Percentiles rank a stretch among this genome's conserved stretches.
phyloP scores from a whole-genome alignment of 2,888 invertebrate genomes.

The Hirtodrosophila confusa region DNA sequence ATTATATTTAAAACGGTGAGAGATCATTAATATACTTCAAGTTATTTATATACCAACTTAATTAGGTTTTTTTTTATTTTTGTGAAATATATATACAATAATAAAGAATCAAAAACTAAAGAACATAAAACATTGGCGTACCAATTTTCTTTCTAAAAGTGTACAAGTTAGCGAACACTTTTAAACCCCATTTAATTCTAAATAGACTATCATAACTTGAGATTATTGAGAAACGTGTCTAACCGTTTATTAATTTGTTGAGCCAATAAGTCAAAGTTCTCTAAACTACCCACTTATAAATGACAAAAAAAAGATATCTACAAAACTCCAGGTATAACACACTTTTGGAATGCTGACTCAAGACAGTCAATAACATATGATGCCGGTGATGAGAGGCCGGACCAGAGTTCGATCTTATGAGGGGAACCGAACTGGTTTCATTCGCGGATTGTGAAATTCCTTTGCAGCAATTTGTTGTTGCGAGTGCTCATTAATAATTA shows the following conservation, averaged over 20 bases:
- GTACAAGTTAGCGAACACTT: background rate
- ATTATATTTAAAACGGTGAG: too few relatives aligned
- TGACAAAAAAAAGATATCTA: slow-evolving; percentile 1
- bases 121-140: too few relatives aligned
- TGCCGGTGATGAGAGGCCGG: slow-evolving; percentile 29
- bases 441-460: slow-evolving; percentile 46
- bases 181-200: background rate
- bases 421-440: slow-evolving; percentile 21
- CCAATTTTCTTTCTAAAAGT: background rate
- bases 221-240: slow-evolving; percentile 11
- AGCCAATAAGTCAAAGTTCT: slow-evolving; percentile 26
- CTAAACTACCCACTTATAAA: slow-evolving; percentile 16
- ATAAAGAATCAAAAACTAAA: too few relatives aligned
- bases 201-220: background rate
- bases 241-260: slow-evolving; percentile 37
- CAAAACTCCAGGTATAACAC: slow-evolving; percentile 13
- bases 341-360: slow-evolving; percentile 37
- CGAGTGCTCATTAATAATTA: slow-evolving; percentile 31
- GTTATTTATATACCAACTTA: background rate
- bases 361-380: slow-evolving; percentile 23
- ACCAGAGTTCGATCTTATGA: slow-evolving; percentile 27
- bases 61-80: background rate
- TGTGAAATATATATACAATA: background rate
- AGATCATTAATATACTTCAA: slow-evolving; percentile 13
- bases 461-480: slow-evolving; percentile 30